These are phyloP conservation scores for Embidobia sp. DNA, from an alignment of 2,888 invertebrate genomes.

Conservation along the genomic window DNA sequence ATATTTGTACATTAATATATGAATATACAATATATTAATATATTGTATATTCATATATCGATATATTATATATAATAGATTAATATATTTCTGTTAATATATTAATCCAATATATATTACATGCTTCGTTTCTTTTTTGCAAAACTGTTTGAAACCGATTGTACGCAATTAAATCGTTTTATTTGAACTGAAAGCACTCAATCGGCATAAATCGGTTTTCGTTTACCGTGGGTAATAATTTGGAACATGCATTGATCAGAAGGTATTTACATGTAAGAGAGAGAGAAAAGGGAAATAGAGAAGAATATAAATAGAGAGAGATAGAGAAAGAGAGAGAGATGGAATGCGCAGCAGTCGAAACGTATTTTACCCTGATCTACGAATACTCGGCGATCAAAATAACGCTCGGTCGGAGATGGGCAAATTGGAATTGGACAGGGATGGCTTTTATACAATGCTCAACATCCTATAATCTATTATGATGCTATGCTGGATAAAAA, in stretches of 20 bases:
- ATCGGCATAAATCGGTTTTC: too few species aligned
- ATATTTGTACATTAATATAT: too few species aligned
- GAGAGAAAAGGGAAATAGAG: slow-evolving; percentile 34
- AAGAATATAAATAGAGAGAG: slow-evolving; percentile 21
- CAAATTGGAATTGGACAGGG: slow-evolving; percentile 38
- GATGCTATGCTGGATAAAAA: slow-evolving; percentile 32
- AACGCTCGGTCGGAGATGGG: slow-evolving; percentile 39
- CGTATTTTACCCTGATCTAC: slow-evolving; percentile 52
- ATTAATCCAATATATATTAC: too few species aligned
- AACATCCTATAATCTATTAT: slow-evolving; percentile 28
- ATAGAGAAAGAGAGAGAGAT: slow-evolving; percentile 53
- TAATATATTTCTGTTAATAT: too few species aligned
- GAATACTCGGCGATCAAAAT: slow-evolving; percentile 48
- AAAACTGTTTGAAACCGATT: too few species aligned
- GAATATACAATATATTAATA: too few species aligned
- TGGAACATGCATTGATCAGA: slow-evolving; percentile 29
- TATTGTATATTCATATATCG: too few species aligned
- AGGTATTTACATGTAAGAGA: slow-evolving; percentile 55
- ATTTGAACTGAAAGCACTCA: too few species aligned
- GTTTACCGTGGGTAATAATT: slow-evolving; percentile 7
- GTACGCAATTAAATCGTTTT: too few species aligned
- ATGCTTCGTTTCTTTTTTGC: slow-evolving; percentile 1
- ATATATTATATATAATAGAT: too few species aligned
- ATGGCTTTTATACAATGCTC: slow-evolving; percentile 44
- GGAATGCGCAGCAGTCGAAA: slow-evolving; percentile 58